A percentile compares a stretch with the other conserved stretches of the same genome.
Evolutionary conservation across 2,888 invertebrate species (phyloP).

Genomic region (Alitta virens): DNA sequence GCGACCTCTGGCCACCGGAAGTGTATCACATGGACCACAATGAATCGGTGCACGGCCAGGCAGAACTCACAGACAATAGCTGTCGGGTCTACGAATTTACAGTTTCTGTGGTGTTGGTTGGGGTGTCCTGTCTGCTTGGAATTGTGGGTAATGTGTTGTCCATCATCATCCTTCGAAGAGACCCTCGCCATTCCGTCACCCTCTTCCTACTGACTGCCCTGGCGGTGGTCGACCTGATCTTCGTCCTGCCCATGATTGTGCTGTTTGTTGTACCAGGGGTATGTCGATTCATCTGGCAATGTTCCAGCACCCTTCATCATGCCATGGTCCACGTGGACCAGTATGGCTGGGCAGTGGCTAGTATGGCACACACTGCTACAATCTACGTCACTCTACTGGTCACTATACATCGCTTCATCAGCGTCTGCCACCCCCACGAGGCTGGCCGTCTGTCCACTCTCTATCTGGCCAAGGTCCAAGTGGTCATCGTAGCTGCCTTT

Average conservation of each 20-base stretch:
- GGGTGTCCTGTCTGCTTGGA: constrained; percentile 32
- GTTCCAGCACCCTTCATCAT: neutral
- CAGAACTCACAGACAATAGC: neutral
- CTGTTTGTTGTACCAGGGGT: constrained; percentile 14
- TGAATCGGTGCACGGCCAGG: neutral
- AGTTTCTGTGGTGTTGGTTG: constrained; percentile 19
- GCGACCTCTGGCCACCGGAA: too few species aligned
- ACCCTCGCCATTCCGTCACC: constrained; percentile 13
- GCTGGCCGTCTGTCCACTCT: constrained; percentile 21
- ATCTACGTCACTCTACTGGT: constrained; percentile 51
- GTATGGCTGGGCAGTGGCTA: constrained; percentile 33
- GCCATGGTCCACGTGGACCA: constrained; percentile 10
- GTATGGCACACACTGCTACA: constrained; percentile 47
- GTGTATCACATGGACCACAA: neutral
- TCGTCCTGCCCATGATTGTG: constrained; percentile 13
- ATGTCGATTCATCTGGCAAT: constrained; percentile 9
- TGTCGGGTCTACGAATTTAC: constrained; percentile 14
- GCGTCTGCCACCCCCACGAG: constrained; percentile 50
- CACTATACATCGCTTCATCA: constrained; percentile 48
- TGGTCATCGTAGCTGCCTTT: constrained; percentile 7
- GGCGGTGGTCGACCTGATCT: constrained; percentile 15
- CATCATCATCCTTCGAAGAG: constrained; percentile 38
- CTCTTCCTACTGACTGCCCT: constrained; percentile 16
- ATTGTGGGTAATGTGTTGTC: constrained; percentile 47
- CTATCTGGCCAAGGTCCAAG: constrained; percentile 15